Evolutionary conservation across 2,888 invertebrate genomes (phyloP).

Genomic region (Aethes cnicana): DNA sequence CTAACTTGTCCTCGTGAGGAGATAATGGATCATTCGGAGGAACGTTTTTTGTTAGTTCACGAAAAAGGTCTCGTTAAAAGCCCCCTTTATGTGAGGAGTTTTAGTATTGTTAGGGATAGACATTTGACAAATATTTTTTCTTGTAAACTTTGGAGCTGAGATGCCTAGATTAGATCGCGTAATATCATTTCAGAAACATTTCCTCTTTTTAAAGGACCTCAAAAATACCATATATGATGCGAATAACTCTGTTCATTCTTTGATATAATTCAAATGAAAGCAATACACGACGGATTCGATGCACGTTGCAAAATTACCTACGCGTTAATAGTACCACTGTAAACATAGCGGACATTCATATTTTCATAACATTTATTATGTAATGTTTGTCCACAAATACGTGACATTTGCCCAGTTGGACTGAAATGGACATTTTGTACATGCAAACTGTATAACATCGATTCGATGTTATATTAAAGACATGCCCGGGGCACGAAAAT

Average conservation of each 20-base stretch:
- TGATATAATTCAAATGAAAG: background rate
- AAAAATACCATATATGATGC: too few relatives aligned
- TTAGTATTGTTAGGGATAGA: constrained; percentile 60
- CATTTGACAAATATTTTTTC: constrained; percentile 59
- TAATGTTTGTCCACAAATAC: constrained; percentile 49
- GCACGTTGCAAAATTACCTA: constrained; percentile 8
- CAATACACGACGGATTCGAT: background rate
- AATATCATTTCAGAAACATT: background rate
- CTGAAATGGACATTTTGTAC: constrained; percentile 46
- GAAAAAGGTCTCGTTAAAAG: constrained; percentile 76
- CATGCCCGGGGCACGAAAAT: constrained; percentile 48
- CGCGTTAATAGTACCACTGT: too few relatives aligned
- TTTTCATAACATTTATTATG: constrained; percentile 21
- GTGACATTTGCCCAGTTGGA: constrained; percentile 46
- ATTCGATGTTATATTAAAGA: constrained; percentile 65
- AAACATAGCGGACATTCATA: constrained; percentile 4
- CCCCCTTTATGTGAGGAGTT: constrained; percentile 77
- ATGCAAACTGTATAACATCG: constrained; percentile 55
- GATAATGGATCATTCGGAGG: constrained; percentile 81
- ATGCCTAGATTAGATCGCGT: background rate
- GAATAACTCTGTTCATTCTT: too few relatives aligned
- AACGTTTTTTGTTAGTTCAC: constrained; percentile 74
- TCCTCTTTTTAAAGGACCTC: too few relatives aligned
- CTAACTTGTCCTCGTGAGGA: constrained; percentile 80
- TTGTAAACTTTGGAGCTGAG: background rate